A percentile compares a stretch with the other conserved stretches of the same genome.
Evolutionary conservation across 2,113 vertebrate genomes (phyloP).

Genomic region (Rhizomys pruinosus): DNA sequence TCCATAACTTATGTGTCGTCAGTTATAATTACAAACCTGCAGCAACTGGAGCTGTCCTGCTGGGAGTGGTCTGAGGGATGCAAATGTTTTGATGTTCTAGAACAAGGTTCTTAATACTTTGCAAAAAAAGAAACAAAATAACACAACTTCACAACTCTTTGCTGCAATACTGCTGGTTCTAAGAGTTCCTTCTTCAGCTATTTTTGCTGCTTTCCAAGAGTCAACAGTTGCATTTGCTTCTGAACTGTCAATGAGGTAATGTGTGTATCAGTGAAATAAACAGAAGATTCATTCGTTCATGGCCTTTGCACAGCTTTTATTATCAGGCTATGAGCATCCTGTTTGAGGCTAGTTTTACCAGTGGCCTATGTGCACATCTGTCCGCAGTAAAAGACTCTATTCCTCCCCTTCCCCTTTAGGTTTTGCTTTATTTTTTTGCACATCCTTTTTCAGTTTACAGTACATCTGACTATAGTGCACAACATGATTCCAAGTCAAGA

Average conservation of each 20-base stretch:
- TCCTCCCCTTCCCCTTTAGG: constrained; percentile 86
- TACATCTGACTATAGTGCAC: constrained; percentile 98
- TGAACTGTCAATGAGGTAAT: constrained; percentile 90
- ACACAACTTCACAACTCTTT: constrained; percentile 72
- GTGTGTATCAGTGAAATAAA: constrained; percentile 90
- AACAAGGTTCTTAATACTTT: constrained; percentile 77
- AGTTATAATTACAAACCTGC: constrained; percentile 81
- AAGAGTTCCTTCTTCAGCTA: constrained; percentile 72
- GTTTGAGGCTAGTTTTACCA: constrained; percentile 89
- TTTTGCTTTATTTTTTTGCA: constrained; percentile 89
- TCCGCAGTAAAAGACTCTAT: constrained; percentile 84
- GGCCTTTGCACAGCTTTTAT: constrained; percentile 89
- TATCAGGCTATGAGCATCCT: constrained; percentile 90
- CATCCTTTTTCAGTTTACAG: constrained; percentile 98
- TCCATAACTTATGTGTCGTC: constrained; percentile 79
- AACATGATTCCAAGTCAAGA: constrained; percentile 92
- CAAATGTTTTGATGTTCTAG: constrained; percentile 63
- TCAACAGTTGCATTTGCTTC: constrained; percentile 82
- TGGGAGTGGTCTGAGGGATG: constrained; percentile 76
- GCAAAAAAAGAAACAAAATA: constrained; percentile 66
- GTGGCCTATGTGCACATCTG: constrained; percentile 87
- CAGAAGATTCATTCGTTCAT: constrained; percentile 87
- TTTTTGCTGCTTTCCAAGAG: constrained; percentile 77
- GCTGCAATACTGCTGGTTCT: constrained; percentile 78
- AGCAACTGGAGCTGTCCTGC: constrained; percentile 73